Percentiles rank a stretch among this genome's conserved stretches.
These are phyloP conservation scores for Amia ocellicauda DNA, from an alignment of 2,113 vertebrate species.

Conservation along the genomic window DNA sequence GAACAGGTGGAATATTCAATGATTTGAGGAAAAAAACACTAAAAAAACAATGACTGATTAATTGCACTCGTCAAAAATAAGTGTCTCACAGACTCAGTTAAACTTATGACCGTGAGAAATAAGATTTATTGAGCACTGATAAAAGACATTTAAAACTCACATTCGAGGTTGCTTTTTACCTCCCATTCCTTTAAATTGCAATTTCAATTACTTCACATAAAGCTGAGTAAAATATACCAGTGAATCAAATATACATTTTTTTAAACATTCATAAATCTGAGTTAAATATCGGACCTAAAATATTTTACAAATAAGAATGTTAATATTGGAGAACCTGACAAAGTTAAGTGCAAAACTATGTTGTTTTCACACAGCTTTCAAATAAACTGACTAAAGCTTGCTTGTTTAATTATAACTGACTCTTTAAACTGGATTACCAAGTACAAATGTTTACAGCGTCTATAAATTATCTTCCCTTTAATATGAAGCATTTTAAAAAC, in stretches of 20 bases:
- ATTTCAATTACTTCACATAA: slow-evolving; percentile 52
- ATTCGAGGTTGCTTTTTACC: slow-evolving; percentile 44
- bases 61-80: too few relatives aligned
- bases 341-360: slow-evolving; percentile 33
- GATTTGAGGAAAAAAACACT: too few relatives aligned
- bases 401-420: not conserved
- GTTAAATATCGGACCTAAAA: slow-evolving; percentile 5
- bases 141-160: slow-evolving; percentile 36
- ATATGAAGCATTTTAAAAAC: slow-evolving; percentile 6
- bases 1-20: too few relatives aligned
- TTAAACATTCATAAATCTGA: slow-evolving; percentile 4
- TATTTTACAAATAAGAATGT: slow-evolving; percentile 22
- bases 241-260: slow-evolving; percentile 21
- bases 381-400: not conserved
- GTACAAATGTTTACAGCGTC: not conserved
- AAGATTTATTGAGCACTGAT: slow-evolving; percentile 44
- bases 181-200: slow-evolving; percentile 42
- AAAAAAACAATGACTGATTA: too few relatives aligned
- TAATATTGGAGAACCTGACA: slow-evolving; percentile 14
- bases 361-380: slow-evolving; percentile 24
- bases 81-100: too few relatives aligned
- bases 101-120: too few relatives aligned
- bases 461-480: slow-evolving; percentile 1
- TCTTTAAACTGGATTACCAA: slow-evolving; percentile 2
- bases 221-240: slow-evolving; percentile 29